Base-by-base conservation (phyloP, 2,113 vertebrate genomes). In the Rhegmatorhina hoffmannsi region DNA sequence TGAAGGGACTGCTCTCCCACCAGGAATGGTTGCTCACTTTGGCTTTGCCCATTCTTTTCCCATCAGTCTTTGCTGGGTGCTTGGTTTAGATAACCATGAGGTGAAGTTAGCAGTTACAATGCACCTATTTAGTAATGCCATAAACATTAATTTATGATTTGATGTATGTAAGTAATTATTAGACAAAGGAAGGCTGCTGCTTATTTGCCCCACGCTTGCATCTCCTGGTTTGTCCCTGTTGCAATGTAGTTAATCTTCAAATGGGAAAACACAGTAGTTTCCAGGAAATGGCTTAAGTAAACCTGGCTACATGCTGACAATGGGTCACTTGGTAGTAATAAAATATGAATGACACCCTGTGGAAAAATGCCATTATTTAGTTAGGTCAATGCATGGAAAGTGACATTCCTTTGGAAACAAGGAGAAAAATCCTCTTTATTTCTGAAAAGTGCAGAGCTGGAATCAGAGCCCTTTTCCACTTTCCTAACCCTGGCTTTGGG, bases 301-400 rank as follows among this genome's bases (percentile, higher is more conserved):
- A 94, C 70, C 43, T 7, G 25, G 69, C 33, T 46, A 2, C 25
- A 62, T 63, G 64, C 67, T 90, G 74, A 66, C 55, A 89, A 9
- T 9, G 68, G 75, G 72, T 84, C 85, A 68, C 79, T 93, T 43
- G 14, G 25, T 79, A 53, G 44, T 68, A 76, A 87, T 5, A 73
- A 44, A 50, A 56, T 73, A 53, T 56, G 53, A 87, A 89, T 21
- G 43, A 69, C 29, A 49, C 53, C 23, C 13, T 29, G 36, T 74
- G 46, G 53, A 96, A 94, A 94, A 94, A 83, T 73, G 40, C 17
- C 13, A 7, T 70, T 77, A 46, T 52, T 90, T 80, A 77, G 21
- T 76, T 80, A 92, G 46, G 83, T 84, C 69, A 76, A 67, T 34
- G 19, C 18, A 4, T 10, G 6, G 55, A 8, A 38, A 73, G 23